Evolutionary conservation across 2,113 vertebrate genomes (phyloP), one percentile per base, ranked within the genome.

Genomic region (Chrysemys picta): DNA sequence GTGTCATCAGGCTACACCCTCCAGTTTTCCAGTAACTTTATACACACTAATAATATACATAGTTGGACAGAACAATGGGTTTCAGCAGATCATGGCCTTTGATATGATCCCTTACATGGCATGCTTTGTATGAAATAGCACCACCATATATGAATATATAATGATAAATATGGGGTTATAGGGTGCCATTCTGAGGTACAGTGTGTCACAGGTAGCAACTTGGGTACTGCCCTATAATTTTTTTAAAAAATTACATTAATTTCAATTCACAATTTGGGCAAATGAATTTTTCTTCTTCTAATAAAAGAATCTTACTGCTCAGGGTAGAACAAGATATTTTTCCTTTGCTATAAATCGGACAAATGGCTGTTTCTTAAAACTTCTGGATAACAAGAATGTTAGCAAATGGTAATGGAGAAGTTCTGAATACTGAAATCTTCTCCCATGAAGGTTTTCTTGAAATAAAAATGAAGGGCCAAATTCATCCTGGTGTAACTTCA

Each of bases 401-500:
- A 88, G 57, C 42, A 93, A 83, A 81, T 27, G 8, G 52, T 84
- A 59, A 80, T 85, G 72, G 88, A 2, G 89, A 96, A 62, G 12
- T 69, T 0, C 52, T 53, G n/a, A 89, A 69, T 42, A 29, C 4
- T 81, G 78, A 84, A 89, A 53, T 25, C 3, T 7, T 9, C 29
- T 84, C 25, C 56, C 35, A 3, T 10, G 10, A 12, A 62, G 38
- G 9, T 80, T 84, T 59, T 90, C 59, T 14, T 65, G 56, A 75
- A 2, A 35, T 84, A 62, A 5, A 89, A 59, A 1, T 35, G 52
- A 42, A 38, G 72, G 76, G 16, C 42, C n/a, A 16, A 82, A 38
- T 82, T 54, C n/a, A 22, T 4, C 13, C 24, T 1, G 1, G 0
- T 59, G 2, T 50, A 24, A 31, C 45, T 90, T 45, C 0, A 0